Base-by-base conservation (phyloP, 2,888 invertebrate genomes). In the Iphiclides podalirius region DNA sequence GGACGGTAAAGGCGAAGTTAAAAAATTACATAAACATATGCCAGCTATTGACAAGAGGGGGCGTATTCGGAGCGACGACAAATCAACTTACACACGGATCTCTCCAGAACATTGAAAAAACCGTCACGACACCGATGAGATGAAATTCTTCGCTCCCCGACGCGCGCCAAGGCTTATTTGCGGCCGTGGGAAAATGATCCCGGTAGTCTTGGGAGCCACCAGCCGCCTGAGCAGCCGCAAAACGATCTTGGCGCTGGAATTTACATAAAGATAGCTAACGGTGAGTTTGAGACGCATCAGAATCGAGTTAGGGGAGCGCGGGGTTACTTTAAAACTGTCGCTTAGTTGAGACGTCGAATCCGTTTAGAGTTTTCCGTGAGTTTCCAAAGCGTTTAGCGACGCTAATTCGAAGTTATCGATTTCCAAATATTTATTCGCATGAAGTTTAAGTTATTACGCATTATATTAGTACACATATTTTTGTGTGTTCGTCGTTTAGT, bases 271-370 rank as follows among this genome's bases (percentile, higher is more conserved):
- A 83, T 79, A 72, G 75, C 69, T 45, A 68, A 64, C 71, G 66
- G 67, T 59, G 74, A 82, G 79, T 82, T 80, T 68, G 74, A 75
- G 72, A 64, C 77, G 75, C 75, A 77, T 77, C 67, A 67, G 76
- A 86, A 87, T 86, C 79, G 85, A 87, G 87, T 88, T 88, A 86
- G 71, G 73, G 72, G 72, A 70, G 67, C 62, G 65, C 61, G 64
- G 72, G 77, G 64, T 63, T 79, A 86, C 83, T 87, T 86, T 85
- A 82, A 83, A 87, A 88, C 84, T 88, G 87, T 83, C 87, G 80
- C 84, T 82, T 76, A 82, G 84, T 83, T 79, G 80, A 81, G 79
- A 85, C 74, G 79, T 78, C 81, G 81, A 83, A 85, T 83, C 79
- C 80, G 82, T 81, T 87, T 86, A 84, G 69, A 81, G 77, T 81